A percentile compares a stretch with the other conserved stretches of the same genome.
These are phyloP conservation scores for Cydia splendana DNA, from an alignment of 1,140 invertebrate genomes.

Conservation along the genomic window DNA sequence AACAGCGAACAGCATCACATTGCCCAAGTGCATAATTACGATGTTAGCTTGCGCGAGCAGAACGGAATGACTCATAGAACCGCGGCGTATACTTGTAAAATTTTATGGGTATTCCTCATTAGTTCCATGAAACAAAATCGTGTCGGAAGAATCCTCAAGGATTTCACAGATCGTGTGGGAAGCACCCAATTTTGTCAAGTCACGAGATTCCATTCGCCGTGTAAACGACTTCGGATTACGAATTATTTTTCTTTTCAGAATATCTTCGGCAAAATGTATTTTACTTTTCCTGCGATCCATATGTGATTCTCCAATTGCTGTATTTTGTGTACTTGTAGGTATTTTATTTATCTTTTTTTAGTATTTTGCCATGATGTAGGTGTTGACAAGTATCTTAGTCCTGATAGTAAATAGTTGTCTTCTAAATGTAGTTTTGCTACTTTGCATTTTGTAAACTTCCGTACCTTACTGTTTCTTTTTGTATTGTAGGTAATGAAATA, in stretches of 20 bases:
- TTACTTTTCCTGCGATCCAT: background rate
- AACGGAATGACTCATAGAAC: conserved; percentile 5
- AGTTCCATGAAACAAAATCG: background rate
- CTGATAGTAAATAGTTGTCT: too few species aligned
- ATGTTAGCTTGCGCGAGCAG: conserved; percentile 18
- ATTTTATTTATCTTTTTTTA: too few species aligned
- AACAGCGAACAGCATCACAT: conserved; percentile 6
- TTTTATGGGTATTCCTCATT: background rate
- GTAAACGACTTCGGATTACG: background rate
- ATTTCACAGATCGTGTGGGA: background rate
- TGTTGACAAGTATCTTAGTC: too few species aligned
- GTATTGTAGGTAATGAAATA: too few species aligned
- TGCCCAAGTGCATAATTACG: conserved; percentile 31
- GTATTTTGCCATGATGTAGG: too few species aligned
- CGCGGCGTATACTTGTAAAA: conserved; percentile 3
- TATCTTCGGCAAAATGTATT: background rate
- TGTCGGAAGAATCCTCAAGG: background rate
- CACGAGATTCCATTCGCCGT: background rate
- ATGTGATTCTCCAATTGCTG: background rate
- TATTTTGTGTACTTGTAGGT: too few species aligned
- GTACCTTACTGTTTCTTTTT: too few species aligned
- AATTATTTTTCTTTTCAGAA: background rate
- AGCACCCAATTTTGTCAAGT: background rate
- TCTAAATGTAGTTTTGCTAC: too few species aligned
- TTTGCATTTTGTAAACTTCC: too few species aligned